A percentile compares a stretch with the other conserved stretches of the same genome.
These are phyloP conservation scores for Grapholita molesta DNA, from an alignment of 1,140 invertebrate genomes.

Conservation along the genomic window DNA sequence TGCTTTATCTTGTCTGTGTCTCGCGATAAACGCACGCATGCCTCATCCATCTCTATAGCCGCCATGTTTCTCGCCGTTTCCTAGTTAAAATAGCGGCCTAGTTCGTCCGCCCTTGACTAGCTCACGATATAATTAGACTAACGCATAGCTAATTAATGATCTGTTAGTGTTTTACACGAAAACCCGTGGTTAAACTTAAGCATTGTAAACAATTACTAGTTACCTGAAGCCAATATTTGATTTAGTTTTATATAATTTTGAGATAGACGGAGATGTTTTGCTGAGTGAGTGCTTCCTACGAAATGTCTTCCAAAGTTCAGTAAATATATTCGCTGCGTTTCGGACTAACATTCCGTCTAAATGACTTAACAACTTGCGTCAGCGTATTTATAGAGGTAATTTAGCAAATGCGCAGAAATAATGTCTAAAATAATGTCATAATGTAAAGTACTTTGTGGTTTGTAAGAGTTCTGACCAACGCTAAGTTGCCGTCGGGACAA, in stretches of 20 bases:
- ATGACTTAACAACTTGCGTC: background rate
- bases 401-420: background rate
- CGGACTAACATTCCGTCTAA: background rate
- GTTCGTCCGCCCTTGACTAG: constrained; percentile 2
- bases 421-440: background rate
- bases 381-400: background rate
- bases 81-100: constrained; percentile 10
- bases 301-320: background rate
- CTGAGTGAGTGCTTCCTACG: background rate
- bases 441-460: background rate
- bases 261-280: background rate
- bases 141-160: constrained; percentile 7
- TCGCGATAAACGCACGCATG: background rate
- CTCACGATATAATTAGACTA: constrained; percentile 9
- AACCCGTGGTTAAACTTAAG: background rate
- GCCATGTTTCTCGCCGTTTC: background rate
- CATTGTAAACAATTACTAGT: background rate
- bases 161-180: constrained; percentile 11
- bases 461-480: background rate
- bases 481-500: background rate
- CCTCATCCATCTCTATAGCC: background rate
- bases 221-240: background rate
- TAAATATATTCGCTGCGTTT: background rate
- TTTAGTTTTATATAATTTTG: constrained; percentile 4
- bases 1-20: background rate